A percentile compares a stretch with the other conserved stretches of the same genome.
These are phyloP conservation scores for Congeria kusceri DNA, from an alignment of 2,888 invertebrate genomes.

Conservation along the genomic window DNA sequence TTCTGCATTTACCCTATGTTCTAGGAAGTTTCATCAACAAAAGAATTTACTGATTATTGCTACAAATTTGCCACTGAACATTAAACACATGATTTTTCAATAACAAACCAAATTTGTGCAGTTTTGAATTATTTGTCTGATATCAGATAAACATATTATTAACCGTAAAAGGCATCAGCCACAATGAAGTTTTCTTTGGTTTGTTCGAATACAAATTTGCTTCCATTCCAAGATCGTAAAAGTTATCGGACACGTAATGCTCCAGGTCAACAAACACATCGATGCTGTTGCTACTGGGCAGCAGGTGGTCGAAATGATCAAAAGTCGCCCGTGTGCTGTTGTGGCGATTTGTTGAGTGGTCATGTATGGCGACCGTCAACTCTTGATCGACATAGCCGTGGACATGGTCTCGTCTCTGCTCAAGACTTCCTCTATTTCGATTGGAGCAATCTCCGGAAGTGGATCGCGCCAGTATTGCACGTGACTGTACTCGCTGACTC, in stretches of 20 bases:
- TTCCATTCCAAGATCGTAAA: constrained; percentile 54
- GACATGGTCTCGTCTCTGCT: not conserved
- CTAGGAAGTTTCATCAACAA: too few species aligned
- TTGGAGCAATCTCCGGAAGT: constrained; percentile 87
- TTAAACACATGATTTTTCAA: too few species aligned
- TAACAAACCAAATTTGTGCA: too few species aligned
- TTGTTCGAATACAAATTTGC: constrained; percentile 33
- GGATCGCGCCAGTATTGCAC: constrained; percentile 98
- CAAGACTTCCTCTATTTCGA: constrained; percentile 35
- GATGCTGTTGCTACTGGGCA: constrained; percentile 65
- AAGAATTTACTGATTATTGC: too few species aligned
- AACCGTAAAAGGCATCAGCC: constrained; percentile 41
- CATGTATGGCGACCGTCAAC: constrained; percentile 66
- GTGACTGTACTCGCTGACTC: constrained; percentile 89
- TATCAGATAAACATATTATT: too few species aligned
- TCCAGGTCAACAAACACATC: constrained; percentile 26
- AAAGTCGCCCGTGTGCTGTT: constrained; percentile 33
- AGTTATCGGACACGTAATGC: constrained; percentile 13
- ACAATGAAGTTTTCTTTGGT: constrained; percentile 34
- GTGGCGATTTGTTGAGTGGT: constrained; percentile 48
- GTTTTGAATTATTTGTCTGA: too few species aligned
- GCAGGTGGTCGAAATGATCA: too few species aligned
- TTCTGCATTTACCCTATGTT: too few species aligned
- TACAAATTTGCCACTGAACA: too few species aligned
- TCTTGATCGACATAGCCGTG: constrained; percentile 7